Percentiles rank a stretch among this genome's conserved stretches.
Evolutionary conservation across 2,797 vertebrate genomes (phyloP).

Genomic region (Borostomias antarcticus): DNA sequence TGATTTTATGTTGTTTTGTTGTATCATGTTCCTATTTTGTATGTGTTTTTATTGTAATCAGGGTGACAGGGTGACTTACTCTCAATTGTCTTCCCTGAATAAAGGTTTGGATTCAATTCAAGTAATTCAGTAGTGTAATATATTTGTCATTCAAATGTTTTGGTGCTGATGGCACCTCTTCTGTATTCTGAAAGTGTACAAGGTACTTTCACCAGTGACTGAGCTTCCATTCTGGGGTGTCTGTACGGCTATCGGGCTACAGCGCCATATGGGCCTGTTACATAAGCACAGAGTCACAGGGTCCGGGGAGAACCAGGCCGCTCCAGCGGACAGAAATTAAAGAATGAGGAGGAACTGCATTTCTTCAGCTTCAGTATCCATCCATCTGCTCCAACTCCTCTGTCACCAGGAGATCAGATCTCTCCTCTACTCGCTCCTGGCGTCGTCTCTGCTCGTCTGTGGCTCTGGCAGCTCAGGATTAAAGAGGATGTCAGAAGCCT

Average conservation of each 20-base stretch:
- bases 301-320: slow-evolving; percentile 51
- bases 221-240: slow-evolving; percentile 44
- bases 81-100: too few relatives aligned
- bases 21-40: too few relatives aligned
- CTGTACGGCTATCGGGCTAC: slow-evolving; percentile 45
- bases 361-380: slow-evolving; percentile 22
- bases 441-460: background rate
- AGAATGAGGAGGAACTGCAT: slow-evolving; percentile 32
- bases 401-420: slow-evolving; percentile 35
- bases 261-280: slow-evolving; percentile 67
- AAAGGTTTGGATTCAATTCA: too few relatives aligned
- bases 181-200: slow-evolving; percentile 17
- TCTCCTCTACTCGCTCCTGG: slow-evolving; percentile 22
- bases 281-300: slow-evolving; percentile 67
- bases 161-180: background rate
- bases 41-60: too few relatives aligned
- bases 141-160: slow-evolving; percentile 26
- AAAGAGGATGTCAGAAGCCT: slow-evolving; percentile 18
- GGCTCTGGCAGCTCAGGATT: slow-evolving; percentile 19
- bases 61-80: too few relatives aligned
- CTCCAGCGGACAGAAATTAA: slow-evolving; percentile 50
- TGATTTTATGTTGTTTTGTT: too few relatives aligned
- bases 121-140: slow-evolving; percentile 1
- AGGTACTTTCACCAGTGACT: slow-evolving; percentile 12
- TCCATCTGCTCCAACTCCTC: slow-evolving; percentile 32